phyloP scores from a whole-genome alignment of 2,888 invertebrate genomes.

The Allolobophora icterica region DNA sequence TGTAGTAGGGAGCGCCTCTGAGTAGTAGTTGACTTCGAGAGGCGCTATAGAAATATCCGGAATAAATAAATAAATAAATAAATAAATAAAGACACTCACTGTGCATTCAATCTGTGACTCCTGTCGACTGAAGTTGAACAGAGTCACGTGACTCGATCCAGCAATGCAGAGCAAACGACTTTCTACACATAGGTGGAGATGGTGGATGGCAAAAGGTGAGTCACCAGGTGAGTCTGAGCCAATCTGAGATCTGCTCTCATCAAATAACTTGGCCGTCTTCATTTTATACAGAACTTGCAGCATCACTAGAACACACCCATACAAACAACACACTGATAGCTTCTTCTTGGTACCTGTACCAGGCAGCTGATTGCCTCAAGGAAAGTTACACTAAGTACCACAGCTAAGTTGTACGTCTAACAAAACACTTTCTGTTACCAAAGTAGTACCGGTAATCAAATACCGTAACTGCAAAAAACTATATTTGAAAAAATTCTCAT shows the following conservation, averaged over 20 bases:
- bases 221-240: slow-evolving; percentile 70
- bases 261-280: slow-evolving; percentile 91
- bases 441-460: background rate
- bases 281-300: slow-evolving; percentile 95
- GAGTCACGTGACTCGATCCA: slow-evolving; percentile 89
- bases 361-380: background rate
- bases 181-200: slow-evolving; percentile 86
- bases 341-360: background rate
- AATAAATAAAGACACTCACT: too few species aligned
- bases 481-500: background rate
- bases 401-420: background rate
- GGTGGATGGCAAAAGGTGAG: slow-evolving; percentile 87
- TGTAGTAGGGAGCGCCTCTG: too few species aligned
- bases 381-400: background rate
- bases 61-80: too few species aligned
- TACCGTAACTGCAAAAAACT: too few species aligned
- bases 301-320: slow-evolving; percentile 72
- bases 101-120: slow-evolving; percentile 74
- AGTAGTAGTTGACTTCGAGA: too few species aligned
- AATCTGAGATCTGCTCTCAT: slow-evolving; percentile 69
- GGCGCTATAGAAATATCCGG: too few species aligned
- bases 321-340: background rate
- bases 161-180: slow-evolving; percentile 87
- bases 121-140: slow-evolving; percentile 92
- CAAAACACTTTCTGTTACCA: background rate